Conservation (phyloP, 2,888 invertebrate species). For the Polyommatus icarus region DNA sequence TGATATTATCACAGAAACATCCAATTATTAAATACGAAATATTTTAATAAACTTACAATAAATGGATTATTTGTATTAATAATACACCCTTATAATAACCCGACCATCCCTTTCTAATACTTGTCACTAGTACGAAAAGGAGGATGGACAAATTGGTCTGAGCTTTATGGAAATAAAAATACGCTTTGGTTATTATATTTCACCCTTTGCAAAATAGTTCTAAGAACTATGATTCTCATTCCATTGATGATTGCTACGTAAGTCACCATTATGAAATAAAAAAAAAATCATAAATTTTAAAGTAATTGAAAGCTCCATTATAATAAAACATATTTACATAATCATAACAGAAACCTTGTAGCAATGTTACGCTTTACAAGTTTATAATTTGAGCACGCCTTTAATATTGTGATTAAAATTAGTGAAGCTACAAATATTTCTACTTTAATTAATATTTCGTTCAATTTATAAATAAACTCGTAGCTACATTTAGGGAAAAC, state of each 20-base stretch:
- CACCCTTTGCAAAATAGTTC: too few relatives aligned
- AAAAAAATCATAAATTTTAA: background rate
- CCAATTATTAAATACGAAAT: too few relatives aligned
- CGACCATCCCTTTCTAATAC: too few relatives aligned
- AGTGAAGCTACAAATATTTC: background rate
- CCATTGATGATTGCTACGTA: background rate
- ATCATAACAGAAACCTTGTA: background rate
- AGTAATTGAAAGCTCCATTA: background rate
- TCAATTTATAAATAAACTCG: background rate
- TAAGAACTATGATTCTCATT: too few relatives aligned
- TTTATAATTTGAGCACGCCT: background rate
- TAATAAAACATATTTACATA: background rate
- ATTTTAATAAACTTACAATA: too few relatives aligned
- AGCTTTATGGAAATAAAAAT: background rate
- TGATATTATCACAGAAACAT: too few relatives aligned
- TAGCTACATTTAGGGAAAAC: background rate
- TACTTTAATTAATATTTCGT: background rate
- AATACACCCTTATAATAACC: too few relatives aligned
- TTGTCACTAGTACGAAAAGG: too few relatives aligned
- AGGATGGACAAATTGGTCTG: background rate
- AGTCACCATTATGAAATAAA: background rate
- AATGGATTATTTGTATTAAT: too few relatives aligned
- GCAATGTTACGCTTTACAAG: background rate
- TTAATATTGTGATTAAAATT: conserved; percentile 3
- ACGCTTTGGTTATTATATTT: too few relatives aligned